phyloP scores from a whole-genome alignment of 1,140 invertebrate species.

The Meloidogyne hapla region DNA sequence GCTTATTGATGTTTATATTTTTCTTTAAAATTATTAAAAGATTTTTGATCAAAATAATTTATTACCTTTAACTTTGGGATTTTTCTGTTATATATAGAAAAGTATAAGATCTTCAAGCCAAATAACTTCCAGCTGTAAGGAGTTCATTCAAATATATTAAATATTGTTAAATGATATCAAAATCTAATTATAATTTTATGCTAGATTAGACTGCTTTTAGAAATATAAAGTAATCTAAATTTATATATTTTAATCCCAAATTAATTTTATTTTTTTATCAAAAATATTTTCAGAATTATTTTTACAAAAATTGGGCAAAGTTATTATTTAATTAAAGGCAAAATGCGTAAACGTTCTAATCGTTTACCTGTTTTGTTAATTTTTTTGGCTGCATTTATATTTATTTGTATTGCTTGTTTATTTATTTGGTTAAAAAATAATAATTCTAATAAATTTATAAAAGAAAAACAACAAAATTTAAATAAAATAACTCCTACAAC shows the following conservation, averaged over 20 bases:
- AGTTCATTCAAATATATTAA: no score
- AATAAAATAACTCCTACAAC: background rate
- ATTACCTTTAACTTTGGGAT: no score
- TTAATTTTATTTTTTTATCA: background rate
- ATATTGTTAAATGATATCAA: no score
- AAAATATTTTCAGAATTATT: background rate
- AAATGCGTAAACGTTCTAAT: conserved; percentile 21
- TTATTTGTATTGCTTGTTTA: conserved; percentile 10
- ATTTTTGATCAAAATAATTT: background rate
- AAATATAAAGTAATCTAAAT: no score
- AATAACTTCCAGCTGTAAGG: no score
- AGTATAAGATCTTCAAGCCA: no score
- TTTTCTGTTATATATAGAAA: no score
- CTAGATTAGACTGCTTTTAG: no score
- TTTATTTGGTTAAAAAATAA: conserved; percentile 26
- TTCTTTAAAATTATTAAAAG: background rate
- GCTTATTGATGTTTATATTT: background rate
- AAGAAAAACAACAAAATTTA: background rate
- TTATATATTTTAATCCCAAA: no score
- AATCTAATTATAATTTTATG: no score
- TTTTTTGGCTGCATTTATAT: conserved; percentile 12
- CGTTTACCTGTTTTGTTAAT: conserved; percentile 12
- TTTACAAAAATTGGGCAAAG: background rate
- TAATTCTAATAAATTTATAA: background rate
- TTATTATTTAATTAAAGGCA: background rate